Conservation (phyloP, 2,797 vertebrate genomes). For the Eulemur mongoz region DNA sequence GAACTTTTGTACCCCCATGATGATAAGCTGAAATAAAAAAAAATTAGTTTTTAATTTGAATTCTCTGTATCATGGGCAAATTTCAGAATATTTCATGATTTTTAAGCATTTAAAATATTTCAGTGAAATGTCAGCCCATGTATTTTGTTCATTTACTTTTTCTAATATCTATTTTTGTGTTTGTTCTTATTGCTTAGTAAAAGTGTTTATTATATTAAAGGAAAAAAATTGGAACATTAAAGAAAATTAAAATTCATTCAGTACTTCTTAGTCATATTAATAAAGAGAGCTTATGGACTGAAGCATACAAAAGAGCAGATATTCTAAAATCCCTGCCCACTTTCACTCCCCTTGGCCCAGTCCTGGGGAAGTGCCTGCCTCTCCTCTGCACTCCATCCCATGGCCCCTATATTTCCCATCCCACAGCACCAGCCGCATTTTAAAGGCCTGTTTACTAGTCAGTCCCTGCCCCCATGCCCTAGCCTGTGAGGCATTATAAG, state of each 20-base stretch:
- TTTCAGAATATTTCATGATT: neutral
- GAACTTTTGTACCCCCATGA: too few species aligned
- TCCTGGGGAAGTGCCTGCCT: neutral
- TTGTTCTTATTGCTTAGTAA: neutral
- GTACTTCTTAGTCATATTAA: conserved; percentile 34
- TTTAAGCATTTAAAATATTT: neutral
- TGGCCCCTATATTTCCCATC: neutral
- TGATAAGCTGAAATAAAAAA: too few species aligned
- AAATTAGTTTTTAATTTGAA: neutral
- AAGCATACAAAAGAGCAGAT: neutral
- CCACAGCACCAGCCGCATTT: neutral
- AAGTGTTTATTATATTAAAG: neutral
- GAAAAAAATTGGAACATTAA: conserved; percentile 30
- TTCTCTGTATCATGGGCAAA: neutral
- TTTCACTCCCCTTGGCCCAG: neutral
- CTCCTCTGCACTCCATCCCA: neutral
- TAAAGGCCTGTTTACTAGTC: neutral
- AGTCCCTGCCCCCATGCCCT: accelerated
- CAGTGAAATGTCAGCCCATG: neutral
- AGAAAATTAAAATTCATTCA: conserved; percentile 44
- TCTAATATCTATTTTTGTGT: neutral
- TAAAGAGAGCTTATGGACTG: neutral
- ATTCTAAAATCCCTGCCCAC: neutral
- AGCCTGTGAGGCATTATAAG: neutral
- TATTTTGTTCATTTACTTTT: neutral